Evolutionary conservation across 2,888 invertebrate species (phyloP), one percentile per base, ranked within the genome.

Genomic region (Leptothorax acervorum): DNA sequence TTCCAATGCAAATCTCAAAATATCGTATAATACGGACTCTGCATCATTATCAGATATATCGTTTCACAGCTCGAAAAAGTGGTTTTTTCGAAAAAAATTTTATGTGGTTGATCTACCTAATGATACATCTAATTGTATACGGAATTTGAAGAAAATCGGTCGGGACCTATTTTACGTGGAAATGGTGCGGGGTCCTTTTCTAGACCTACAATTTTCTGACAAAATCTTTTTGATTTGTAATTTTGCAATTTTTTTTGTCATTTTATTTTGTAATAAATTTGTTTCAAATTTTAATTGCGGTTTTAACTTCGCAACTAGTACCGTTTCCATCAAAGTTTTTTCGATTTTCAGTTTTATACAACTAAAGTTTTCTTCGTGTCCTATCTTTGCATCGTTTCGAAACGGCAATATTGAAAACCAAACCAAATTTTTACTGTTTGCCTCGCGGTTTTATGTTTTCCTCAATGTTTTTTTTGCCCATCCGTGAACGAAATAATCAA

Each of bases 401-500:
- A 79, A 48, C 28, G 8, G 18, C 60, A 71, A 79, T 79, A 71
- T 71, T 48, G 71, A 35, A 79, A 71, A 35, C 71, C 8, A 51
- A 71, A 70, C 18, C 31, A n/a, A n/a, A 45, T 39, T 60, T 45
- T 71, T 18, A 35, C 42, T 35, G 12, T 42, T 51, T 48, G n/a
- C 18, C 65, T 45, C n/a, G 28, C 60, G 3, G n/a, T 65, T 55
- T 45, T 12, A 31, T 62, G 8, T 35, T 39, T 66, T 65, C 11
- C 60, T 68, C 60, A 28, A n/a, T 57, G 45, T 75, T 82, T 63
- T 82, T 53, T 55, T 57, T 23, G 18, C n/a, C 45, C 42, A 39
- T 82, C 48, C 8, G 23, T 55, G 42, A 74, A 57, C 42, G 12
- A 63, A 55, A 53, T 71, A 82, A 84, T 82, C 18, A 70, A 84